Evolutionary conservation across 1,140 invertebrate genomes (phyloP).

Genomic region (Bacillus rossius): DNA sequence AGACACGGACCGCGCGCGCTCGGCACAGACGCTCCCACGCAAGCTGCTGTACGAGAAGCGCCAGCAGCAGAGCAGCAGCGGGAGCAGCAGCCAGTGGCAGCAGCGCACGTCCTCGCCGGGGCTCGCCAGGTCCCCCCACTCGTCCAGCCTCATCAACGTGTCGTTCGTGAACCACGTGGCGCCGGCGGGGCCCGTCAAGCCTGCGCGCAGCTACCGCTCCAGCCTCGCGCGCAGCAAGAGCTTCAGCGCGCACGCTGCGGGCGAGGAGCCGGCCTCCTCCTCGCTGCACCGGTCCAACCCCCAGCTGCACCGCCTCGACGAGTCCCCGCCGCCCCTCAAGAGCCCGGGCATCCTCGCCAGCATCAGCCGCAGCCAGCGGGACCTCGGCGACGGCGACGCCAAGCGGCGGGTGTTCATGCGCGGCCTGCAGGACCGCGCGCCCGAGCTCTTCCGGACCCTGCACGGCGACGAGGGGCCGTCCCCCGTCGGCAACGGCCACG

Average conservation of each 20-base stretch:
- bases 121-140: constrained; percentile 30
- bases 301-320: constrained; percentile 60
- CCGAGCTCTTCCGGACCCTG: constrained; percentile 56
- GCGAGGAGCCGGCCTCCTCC: constrained; percentile 32
- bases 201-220: constrained; percentile 66
- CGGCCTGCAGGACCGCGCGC: constrained; percentile 63
- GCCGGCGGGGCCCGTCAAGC: constrained; percentile 56
- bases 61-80: constrained; percentile 37
- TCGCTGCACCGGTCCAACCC: constrained; percentile 66
- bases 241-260: constrained; percentile 71
- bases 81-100: constrained; percentile 44
- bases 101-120: neutral
- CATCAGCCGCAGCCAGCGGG: constrained; percentile 72
- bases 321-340: constrained; percentile 65
- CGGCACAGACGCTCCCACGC: constrained; percentile 70
- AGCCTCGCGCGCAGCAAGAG: constrained; percentile 70
- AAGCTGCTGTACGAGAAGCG: constrained; percentile 48
- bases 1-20: constrained; percentile 52
- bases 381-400: constrained; percentile 48
- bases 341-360: constrained; percentile 79
- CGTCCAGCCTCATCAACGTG: constrained; percentile 66
- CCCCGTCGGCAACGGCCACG: constrained; percentile 21
- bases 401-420: constrained; percentile 66
- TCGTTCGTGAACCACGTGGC: constrained; percentile 61
- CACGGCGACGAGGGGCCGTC: constrained; percentile 2